These are phyloP conservation scores for Hemicordylus capensis DNA, from an alignment of 2,113 vertebrate species.

Conservation along the genomic window DNA sequence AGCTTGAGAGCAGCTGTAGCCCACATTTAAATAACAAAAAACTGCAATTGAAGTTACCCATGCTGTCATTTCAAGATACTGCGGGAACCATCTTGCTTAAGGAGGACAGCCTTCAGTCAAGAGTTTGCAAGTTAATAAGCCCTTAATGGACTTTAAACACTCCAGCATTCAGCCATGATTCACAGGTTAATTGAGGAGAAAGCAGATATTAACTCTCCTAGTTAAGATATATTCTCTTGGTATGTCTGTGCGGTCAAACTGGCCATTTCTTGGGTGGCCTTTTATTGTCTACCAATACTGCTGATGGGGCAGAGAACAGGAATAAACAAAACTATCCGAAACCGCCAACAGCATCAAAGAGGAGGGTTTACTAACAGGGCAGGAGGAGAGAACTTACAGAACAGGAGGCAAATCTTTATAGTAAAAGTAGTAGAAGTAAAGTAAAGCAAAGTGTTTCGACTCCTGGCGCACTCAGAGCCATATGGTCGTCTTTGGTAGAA, in stretches of 20 bases:
- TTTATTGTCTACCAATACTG: neutral
- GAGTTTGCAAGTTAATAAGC: neutral
- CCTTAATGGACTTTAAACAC: neutral
- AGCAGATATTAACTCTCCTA: neutral
- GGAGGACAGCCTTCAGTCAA: neutral
- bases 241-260: too few relatives aligned
- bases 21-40: too few relatives aligned
- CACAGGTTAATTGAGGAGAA: neutral
- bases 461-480: too few relatives aligned
- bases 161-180: neutral
- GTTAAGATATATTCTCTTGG: neutral
- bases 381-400: neutral
- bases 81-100: neutral
- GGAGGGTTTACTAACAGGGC: neutral
- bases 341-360: neutral
- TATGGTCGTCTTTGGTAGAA: too few relatives aligned
- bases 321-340: neutral
- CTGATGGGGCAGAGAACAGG: neutral
- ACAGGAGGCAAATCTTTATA: neutral
- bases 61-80: neutral
- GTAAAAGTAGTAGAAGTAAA: too few relatives aligned
- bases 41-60: neutral
- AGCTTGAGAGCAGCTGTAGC: neutral
- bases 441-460: too few relatives aligned
- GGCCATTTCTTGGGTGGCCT: neutral